These are phyloP conservation scores for Climacteris rufus DNA, from an alignment of 2,113 vertebrate species.

Conservation along the genomic window DNA sequence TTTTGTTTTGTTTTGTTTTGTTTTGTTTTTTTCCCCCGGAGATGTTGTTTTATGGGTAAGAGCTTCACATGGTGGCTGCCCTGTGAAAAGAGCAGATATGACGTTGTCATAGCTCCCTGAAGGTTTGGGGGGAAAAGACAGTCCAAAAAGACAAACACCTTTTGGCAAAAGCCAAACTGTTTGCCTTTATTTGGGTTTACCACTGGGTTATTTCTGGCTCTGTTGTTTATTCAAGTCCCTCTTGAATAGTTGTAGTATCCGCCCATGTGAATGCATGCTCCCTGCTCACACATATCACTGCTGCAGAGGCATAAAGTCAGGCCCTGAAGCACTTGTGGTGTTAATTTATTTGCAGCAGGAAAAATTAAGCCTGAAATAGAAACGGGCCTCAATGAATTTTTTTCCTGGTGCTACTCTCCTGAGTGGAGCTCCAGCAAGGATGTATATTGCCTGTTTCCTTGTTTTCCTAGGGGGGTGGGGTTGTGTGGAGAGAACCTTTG, in stretches of 20 bases:
- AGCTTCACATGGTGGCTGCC: not conserved
- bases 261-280: not conserved
- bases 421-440: not conserved
- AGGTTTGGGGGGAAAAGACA: not conserved
- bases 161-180: not conserved
- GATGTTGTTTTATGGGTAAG: not conserved
- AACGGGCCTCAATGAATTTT: not conserved
- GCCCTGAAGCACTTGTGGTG: not conserved
- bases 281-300: not conserved
- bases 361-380: not conserved
- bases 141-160: not conserved
- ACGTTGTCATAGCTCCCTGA: not conserved
- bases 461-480: not conserved
- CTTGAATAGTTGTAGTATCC: not conserved
- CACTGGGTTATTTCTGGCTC: not conserved
- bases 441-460: not conserved
- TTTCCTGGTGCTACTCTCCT: not conserved
- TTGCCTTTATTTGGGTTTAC: conserved; percentile 11
- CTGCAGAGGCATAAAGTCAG: not conserved
- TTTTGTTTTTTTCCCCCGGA: not conserved
- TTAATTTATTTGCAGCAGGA: not conserved
- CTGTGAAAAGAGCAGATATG: not conserved
- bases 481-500: not conserved
- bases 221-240: not conserved
- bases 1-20: not conserved